phyloP scores from a whole-genome alignment of 2,888 invertebrate species.

The Polyommatus iphigenia region DNA sequence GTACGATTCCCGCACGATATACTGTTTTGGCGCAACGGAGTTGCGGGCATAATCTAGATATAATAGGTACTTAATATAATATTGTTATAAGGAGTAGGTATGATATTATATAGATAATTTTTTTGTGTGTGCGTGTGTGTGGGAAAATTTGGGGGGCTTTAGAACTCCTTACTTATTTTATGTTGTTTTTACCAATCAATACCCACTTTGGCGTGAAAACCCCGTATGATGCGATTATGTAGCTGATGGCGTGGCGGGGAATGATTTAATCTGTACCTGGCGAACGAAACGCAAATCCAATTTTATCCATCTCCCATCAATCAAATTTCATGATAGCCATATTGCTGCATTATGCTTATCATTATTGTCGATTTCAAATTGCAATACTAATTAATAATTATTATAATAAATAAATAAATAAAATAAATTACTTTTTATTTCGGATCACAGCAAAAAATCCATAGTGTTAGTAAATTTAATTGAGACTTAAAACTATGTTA shows the following conservation, averaged over 20 bases:
- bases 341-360: background rate
- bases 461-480: too few relatives aligned
- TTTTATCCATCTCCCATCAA: slow-evolving; percentile 35
- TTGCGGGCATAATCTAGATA: too few relatives aligned
- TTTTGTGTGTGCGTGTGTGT: background rate
- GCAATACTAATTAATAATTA: background rate
- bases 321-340: background rate
- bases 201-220: background rate
- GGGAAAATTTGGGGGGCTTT: background rate
- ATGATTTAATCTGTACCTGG: slow-evolving; percentile 37
- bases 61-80: too few relatives aligned
- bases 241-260: slow-evolving; percentile 23
- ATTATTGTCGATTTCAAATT: background rate
- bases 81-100: too few relatives aligned
- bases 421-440: too few relatives aligned
- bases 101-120: too few relatives aligned
- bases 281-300: slow-evolving; percentile 36
- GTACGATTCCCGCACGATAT: too few relatives aligned
- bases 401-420: too few relatives aligned
- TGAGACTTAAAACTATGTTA: too few relatives aligned
- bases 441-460: too few relatives aligned
- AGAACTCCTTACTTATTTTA: background rate
- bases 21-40: too few relatives aligned
- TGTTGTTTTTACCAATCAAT: background rate
- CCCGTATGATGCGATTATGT: background rate